These are phyloP conservation scores for Acleris sparsana DNA, from an alignment of 2,888 invertebrate species.

Conservation along the genomic window DNA sequence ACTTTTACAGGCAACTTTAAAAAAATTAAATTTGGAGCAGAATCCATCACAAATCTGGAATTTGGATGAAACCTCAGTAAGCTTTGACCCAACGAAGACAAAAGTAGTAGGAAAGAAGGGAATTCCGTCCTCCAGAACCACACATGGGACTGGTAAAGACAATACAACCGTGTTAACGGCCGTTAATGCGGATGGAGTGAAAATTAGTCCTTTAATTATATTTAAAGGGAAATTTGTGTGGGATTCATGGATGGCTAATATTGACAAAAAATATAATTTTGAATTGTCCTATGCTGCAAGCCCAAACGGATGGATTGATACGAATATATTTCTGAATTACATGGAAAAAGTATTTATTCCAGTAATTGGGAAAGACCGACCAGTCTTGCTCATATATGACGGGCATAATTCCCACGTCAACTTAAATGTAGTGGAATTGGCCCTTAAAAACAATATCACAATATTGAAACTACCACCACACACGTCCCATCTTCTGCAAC, in stretches of 20 bases:
- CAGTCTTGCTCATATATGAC: constrained; percentile 50
- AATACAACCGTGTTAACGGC: constrained; percentile 39
- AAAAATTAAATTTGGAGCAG: constrained; percentile 17
- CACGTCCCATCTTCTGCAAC: constrained; percentile 44
- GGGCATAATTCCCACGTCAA: constrained; percentile 47
- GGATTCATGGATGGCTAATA: constrained; percentile 45
- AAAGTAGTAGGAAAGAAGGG: constrained; percentile 35
- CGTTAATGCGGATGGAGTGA: constrained; percentile 40
- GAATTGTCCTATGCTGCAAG: constrained; percentile 39
- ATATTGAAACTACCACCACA: constrained; percentile 49
- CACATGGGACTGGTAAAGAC: constrained; percentile 37
- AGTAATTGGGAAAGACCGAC: constrained; percentile 45
- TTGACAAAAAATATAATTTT: constrained; percentile 41
- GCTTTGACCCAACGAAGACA: constrained; percentile 34
- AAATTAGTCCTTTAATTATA: constrained; percentile 40
- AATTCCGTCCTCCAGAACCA: constrained; percentile 28
- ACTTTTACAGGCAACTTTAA: constrained; percentile 22
- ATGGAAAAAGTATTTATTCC: constrained; percentile 48
- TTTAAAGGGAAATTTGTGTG: constrained; percentile 44
- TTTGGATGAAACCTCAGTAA: constrained; percentile 36
- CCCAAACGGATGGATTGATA: constrained; percentile 1
- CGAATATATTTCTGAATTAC: constrained; percentile 51
- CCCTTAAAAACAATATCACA: constrained; percentile 39
- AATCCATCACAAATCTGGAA: constrained; percentile 31
- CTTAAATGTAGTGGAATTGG: constrained; percentile 38